Conservation (phyloP, 2,113 vertebrate species). For the Colossoma macropomum region DNA sequence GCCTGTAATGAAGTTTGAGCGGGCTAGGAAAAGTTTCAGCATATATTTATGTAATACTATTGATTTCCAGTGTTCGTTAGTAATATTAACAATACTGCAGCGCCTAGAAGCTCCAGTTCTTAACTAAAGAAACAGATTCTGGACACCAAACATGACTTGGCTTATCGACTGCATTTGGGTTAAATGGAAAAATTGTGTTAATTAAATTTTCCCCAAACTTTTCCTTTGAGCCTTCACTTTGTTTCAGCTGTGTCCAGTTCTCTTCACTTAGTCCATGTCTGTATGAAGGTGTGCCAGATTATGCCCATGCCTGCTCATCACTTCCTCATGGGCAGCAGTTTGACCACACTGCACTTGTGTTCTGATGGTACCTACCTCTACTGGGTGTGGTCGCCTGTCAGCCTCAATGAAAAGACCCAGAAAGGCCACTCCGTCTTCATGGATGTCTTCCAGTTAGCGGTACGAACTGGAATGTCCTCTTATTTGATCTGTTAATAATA, state of each 20-base stretch:
- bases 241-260: not conserved
- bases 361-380: slow-evolving; percentile 97
- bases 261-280: not conserved
- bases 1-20: too few species aligned
- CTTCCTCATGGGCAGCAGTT: slow-evolving; percentile 92
- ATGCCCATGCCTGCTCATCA: slow-evolving; percentile 93
- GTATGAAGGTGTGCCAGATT: slow-evolving; percentile 87
- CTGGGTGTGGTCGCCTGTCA: slow-evolving; percentile 98
- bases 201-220: too few species aligned
- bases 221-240: not conserved
- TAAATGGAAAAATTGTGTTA: too few species aligned
- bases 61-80: too few species aligned
- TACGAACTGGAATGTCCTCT: slow-evolving; percentile 68
- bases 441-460: slow-evolving; percentile 93
- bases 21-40: too few species aligned
- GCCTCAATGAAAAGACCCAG: slow-evolving; percentile 97
- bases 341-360: slow-evolving; percentile 96
- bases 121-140: too few species aligned
- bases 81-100: too few species aligned
- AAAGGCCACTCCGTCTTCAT: slow-evolving; percentile 99
- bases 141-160: too few species aligned
- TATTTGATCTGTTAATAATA: too few species aligned
- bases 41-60: too few species aligned
- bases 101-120: too few species aligned
- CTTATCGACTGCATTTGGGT: too few species aligned